These are phyloP conservation scores for Sialia sialis DNA, from an alignment of 2,113 vertebrate species.

Conservation along the genomic window DNA sequence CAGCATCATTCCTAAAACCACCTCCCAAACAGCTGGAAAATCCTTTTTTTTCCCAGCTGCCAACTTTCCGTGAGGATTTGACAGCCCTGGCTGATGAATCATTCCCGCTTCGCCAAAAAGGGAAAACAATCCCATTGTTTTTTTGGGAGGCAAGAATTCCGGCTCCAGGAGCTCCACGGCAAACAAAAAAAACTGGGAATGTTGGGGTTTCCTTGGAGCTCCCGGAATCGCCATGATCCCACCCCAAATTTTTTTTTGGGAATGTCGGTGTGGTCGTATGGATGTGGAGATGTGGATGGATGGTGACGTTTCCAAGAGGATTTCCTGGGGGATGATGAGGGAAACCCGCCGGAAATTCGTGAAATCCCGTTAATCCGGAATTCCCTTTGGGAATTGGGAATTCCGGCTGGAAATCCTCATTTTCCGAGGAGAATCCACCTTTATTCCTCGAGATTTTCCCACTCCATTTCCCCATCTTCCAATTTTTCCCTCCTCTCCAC, in stretches of 20 bases:
- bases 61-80: background rate
- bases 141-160: background rate
- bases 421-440: background rate
- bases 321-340: background rate
- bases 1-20: background rate
- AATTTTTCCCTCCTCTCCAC: background rate
- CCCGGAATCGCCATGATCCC: rapidly evolving
- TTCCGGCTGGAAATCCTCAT: rapidly evolving
- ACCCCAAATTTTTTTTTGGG: rapidly evolving
- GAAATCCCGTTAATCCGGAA: background rate
- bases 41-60: background rate
- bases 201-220: background rate
- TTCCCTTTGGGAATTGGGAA: background rate
- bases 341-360: too few relatives aligned
- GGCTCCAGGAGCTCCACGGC: background rate
- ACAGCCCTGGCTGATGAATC: background rate
- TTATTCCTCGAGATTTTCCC: background rate
- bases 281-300: background rate
- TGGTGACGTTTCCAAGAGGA: background rate
- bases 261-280: background rate
- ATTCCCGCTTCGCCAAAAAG: background rate
- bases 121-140: constrained; percentile 19
- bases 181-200: background rate
- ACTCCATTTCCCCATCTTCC: background rate
- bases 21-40: constrained; percentile 27